Conservation (phyloP, 1,140 invertebrate genomes). For the Bombus turneri region DNA sequence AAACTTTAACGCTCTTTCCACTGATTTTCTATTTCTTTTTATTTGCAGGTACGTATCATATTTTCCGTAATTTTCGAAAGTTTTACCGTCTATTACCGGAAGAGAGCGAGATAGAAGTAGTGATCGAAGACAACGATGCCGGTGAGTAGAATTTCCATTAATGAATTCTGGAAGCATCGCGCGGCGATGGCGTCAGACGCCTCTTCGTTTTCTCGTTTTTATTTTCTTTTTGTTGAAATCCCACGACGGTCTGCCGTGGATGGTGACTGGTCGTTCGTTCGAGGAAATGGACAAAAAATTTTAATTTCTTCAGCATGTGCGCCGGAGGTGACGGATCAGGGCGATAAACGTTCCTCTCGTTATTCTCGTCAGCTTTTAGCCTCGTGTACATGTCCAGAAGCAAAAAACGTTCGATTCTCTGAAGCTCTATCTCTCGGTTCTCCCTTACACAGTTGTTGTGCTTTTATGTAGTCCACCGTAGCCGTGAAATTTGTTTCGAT, state of each 20-base stretch:
- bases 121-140: neutral
- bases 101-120: neutral
- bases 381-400: slow-evolving; percentile 19
- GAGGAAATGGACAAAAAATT: slow-evolving; percentile 63
- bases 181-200: slow-evolving; percentile 2
- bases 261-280: slow-evolving; percentile 49
- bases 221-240: slow-evolving; percentile 34
- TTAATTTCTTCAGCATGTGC: slow-evolving; percentile 75
- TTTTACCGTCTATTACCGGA: neutral
- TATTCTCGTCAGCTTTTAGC: slow-evolving; percentile 33
- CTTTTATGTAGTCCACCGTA: neutral
- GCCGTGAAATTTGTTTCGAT: slow-evolving; percentile 20
- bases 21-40: neutral
- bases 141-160: slow-evolving; percentile 54
- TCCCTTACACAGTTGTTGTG: slow-evolving; percentile 9
- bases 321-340: slow-evolving; percentile 67
- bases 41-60: slow-evolving; percentile 47
- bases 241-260: slow-evolving; percentile 34
- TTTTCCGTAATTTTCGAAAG: neutral
- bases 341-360: slow-evolving; percentile 63
- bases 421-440: slow-evolving; percentile 21
- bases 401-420: slow-evolving; percentile 41
- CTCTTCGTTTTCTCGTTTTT: slow-evolving; percentile 24
- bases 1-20: neutral
- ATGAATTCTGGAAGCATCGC: slow-evolving; percentile 30